A percentile compares a stretch with the other conserved stretches of the same genome.
Conservation (phyloP, 1,140 invertebrate genomes). For the Proctacanthus coquilletti region DNA sequence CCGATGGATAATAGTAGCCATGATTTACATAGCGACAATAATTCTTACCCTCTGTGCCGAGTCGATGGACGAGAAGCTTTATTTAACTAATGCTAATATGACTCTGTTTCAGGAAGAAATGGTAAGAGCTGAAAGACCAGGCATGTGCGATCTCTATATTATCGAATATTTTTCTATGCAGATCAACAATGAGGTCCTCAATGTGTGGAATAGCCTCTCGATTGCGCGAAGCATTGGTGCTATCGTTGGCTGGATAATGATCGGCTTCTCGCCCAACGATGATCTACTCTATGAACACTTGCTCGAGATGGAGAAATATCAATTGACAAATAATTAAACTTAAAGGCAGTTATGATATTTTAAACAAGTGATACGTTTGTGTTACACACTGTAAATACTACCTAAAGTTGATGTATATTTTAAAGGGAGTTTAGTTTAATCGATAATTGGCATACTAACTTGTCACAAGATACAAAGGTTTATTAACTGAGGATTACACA, state of each 20-base stretch:
- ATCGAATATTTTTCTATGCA: constrained; percentile 1
- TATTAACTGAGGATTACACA: neutral
- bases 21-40: constrained; percentile 31
- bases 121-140: constrained; percentile 13
- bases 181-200: constrained; percentile 18
- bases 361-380: neutral
- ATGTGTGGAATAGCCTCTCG: constrained; percentile 27
- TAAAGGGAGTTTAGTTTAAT: too few relatives aligned
- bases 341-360: neutral
- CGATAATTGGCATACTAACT: too few relatives aligned
- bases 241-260: constrained; percentile 29
- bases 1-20: constrained; percentile 28
- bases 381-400: neutral
- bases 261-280: constrained; percentile 24
- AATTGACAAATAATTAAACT: constrained; percentile 31
- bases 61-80: constrained; percentile 26
- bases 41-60: constrained; percentile 28
- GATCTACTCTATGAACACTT: constrained; percentile 29
- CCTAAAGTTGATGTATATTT: neutral
- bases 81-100: constrained; percentile 22
- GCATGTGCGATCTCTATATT: neutral
- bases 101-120: constrained; percentile 25
- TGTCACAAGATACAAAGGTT: too few relatives aligned
- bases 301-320: constrained; percentile 27
- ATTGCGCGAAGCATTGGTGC: constrained; percentile 27